Conservation (phyloP, 2,797 vertebrate genomes). For the Carapus acus region DNA sequence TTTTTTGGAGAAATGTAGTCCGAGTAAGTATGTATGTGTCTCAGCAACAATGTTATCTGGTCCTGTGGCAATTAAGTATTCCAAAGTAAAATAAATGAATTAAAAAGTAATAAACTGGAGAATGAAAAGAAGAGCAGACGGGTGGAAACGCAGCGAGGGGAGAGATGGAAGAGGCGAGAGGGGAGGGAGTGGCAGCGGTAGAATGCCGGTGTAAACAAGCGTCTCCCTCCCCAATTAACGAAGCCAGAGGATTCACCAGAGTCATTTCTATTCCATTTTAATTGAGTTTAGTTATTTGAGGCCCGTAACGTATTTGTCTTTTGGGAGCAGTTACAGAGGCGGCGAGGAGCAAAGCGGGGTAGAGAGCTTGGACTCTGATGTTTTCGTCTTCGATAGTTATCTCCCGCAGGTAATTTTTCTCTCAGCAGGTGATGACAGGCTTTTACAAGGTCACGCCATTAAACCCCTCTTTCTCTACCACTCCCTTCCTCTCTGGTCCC, state of each 20-base stretch:
- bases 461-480: constrained; percentile 41
- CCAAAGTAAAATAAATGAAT: too few relatives aligned
- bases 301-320: constrained; percentile 42
- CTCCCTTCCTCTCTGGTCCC: constrained; percentile 27
- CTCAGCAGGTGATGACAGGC: constrained; percentile 63
- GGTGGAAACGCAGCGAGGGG: constrained; percentile 27
- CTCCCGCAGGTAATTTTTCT: constrained; percentile 61
- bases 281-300: constrained; percentile 55
- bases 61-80: constrained; percentile 14
- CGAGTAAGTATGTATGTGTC: too few relatives aligned
- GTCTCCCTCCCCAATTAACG: constrained; percentile 41
- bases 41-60: not conserved
- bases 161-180: constrained; percentile 14
- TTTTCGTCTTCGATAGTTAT: constrained; percentile 52
- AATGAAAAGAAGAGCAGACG: constrained; percentile 1
- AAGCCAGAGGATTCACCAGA: constrained; percentile 40
- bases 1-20: too few relatives aligned
- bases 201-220: constrained; percentile 27
- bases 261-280: constrained; percentile 52
- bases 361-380: constrained; percentile 34
- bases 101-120: constrained; percentile 14
- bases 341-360: constrained; percentile 20
- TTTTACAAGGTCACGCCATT: constrained; percentile 65
- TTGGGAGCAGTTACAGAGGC: constrained; percentile 35
- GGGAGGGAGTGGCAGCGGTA: constrained; percentile 26